phyloP scores from a whole-genome alignment of 2,888 invertebrate genomes.

The Leptinotarsa juncta region DNA sequence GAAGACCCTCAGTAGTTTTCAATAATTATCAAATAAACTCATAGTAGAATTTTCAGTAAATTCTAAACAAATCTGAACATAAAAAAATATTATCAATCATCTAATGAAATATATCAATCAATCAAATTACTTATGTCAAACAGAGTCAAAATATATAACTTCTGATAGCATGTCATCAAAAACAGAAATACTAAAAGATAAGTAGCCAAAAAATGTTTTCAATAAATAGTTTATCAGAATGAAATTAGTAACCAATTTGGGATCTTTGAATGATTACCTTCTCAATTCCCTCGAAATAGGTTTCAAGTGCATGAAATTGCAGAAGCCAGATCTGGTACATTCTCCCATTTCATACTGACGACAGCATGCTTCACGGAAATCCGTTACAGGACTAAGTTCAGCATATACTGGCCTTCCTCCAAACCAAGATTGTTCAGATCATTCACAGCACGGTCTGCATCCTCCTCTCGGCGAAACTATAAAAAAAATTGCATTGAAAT shows the following conservation, averaged over 20 bases:
- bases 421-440: constrained; percentile 99
- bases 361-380: constrained; percentile 99
- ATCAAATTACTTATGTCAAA: too few species aligned
- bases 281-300: constrained; percentile 96
- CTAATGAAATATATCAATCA: too few species aligned
- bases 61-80: too few species aligned
- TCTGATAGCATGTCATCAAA: background rate
- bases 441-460: constrained; percentile 96
- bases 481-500: constrained; percentile 34
- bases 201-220: too few species aligned
- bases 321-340: constrained; percentile 98
- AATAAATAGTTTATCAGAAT: background rate
- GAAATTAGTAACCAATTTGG: background rate
- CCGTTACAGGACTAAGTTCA: constrained; percentile 98
- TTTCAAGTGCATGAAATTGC: constrained; percentile 99
- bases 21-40: too few species aligned
- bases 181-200: background rate
- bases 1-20: too few species aligned
- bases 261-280: constrained; percentile 68
- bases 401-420: constrained; percentile 98
- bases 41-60: too few species aligned
- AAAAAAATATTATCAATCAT: too few species aligned
- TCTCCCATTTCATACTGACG: constrained; percentile 99
- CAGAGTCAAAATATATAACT: too few species aligned
- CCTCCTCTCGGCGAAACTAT: constrained; percentile 95